Percentiles rank a stretch among this genome's conserved stretches.
These are phyloP conservation scores for Aphelocoma californica DNA, from an alignment of 2,797 vertebrate genomes.

Conservation along the genomic window DNA sequence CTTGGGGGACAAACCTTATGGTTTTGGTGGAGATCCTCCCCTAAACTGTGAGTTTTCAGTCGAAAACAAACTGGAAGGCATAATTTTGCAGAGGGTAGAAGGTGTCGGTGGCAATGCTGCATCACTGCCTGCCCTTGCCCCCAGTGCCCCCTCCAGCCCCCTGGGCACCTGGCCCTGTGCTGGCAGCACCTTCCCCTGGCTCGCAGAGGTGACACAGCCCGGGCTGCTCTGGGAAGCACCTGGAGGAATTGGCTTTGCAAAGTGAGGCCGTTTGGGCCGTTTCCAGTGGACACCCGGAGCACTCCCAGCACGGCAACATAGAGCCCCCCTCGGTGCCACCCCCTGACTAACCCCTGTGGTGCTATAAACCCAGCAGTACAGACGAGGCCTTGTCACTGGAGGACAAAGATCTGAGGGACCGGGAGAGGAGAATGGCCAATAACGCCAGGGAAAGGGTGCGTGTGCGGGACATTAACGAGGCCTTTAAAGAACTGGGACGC, in stretches of 20 bases:
- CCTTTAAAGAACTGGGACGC: slow-evolving; percentile 99
- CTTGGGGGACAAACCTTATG: background rate
- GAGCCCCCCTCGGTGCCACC: slow-evolving; percentile 29
- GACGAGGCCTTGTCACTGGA: slow-evolving; percentile 95
- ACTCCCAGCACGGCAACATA: slow-evolving; percentile 49
- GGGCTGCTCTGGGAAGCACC: background rate
- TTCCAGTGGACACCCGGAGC: slow-evolving; percentile 28
- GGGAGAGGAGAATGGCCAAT: slow-evolving; percentile 96
- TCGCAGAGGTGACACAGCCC: background rate
- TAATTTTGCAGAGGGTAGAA: background rate
- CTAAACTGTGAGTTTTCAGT: background rate
- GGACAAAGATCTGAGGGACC: slow-evolving; percentile 98
- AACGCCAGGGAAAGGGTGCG: slow-evolving; percentile 97
- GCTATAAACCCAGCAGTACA: slow-evolving; percentile 82
- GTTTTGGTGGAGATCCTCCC: background rate
- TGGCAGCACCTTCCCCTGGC: slow-evolving; percentile 54
- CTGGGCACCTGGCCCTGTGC: background rate
- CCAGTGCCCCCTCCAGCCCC: background rate
- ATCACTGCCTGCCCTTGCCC: background rate
- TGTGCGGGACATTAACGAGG: slow-evolving; percentile 98
- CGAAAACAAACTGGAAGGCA: background rate
- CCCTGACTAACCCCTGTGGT: slow-evolving; percentile 76
- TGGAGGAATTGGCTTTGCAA: background rate
- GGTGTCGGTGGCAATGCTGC: background rate
- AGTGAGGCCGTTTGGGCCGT: slow-evolving; percentile 8